Evolutionary conservation across 2,888 invertebrate genomes (phyloP).

Genomic region (Phyto melanocephala): DNA sequence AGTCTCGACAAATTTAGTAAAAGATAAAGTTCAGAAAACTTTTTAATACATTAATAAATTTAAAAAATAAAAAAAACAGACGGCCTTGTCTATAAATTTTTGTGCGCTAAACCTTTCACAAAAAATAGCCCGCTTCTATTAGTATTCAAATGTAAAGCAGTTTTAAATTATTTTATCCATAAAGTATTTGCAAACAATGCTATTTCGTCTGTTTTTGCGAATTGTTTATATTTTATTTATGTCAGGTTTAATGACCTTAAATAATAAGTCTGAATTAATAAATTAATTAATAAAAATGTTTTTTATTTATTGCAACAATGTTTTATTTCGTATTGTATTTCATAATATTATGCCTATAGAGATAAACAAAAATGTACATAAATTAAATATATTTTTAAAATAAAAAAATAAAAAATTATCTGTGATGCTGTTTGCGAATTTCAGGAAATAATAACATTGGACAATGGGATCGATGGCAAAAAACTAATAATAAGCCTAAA

Average conservation of each 20-base stretch:
- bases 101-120: background rate
- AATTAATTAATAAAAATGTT: conserved; percentile 1
- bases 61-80: background rate
- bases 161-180: background rate
- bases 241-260: conserved; percentile 45
- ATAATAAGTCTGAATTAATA: conserved; percentile 11
- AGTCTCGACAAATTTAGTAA: background rate
- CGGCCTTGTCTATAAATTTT: conserved; percentile 27
- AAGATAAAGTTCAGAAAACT: conserved; percentile 18
- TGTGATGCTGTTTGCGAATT: background rate
- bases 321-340: background rate
- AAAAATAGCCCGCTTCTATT: background rate
- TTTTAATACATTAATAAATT: conserved; percentile 6
- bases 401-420: background rate
- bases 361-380: background rate
- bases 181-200: conserved; percentile 5
- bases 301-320: background rate
- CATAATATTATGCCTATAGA: background rate
- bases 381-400: too few species aligned
- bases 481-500: background rate
- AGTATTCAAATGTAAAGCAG: background rate
- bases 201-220: background rate
- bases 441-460: background rate
- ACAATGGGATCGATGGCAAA: background rate
- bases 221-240: background rate